Evolutionary conservation across 2,113 vertebrate genomes (phyloP).

Genomic region (Pelecanoides urinatrix): DNA sequence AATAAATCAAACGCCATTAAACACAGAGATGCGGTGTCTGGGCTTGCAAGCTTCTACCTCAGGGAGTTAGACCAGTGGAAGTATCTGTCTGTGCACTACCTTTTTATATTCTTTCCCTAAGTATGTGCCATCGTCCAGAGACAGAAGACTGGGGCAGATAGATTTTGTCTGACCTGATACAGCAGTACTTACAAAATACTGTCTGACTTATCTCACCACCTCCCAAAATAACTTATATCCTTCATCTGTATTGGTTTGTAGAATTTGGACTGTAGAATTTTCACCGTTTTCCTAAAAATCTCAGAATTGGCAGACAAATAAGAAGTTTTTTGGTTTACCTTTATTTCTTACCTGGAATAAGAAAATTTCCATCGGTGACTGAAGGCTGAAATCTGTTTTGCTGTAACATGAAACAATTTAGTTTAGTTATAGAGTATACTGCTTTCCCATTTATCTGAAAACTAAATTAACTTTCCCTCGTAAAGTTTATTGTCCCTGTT

Average conservation of each 20-base stretch:
- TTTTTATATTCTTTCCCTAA: background rate
- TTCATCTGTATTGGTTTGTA: no score
- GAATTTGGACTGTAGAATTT: background rate
- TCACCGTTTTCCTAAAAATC: background rate
- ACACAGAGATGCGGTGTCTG: background rate
- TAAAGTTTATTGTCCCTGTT: background rate
- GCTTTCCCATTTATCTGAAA: background rate
- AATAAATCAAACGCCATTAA: background rate
- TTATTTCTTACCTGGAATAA: background rate
- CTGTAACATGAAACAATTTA: background rate
- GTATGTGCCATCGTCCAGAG: background rate
- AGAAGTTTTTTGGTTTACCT: background rate
- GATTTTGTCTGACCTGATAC: background rate
- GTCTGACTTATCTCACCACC: background rate
- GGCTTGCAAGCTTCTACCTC: background rate
- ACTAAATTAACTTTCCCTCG: background rate
- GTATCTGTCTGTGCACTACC: background rate
- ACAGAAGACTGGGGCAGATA: background rate
- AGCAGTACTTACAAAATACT: background rate
- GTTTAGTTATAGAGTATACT: background rate
- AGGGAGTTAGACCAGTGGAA: background rate
- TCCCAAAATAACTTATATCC: background rate
- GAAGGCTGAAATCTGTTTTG: background rate
- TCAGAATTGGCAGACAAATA: background rate
- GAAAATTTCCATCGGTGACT: background rate